Conservation (phyloP, 2,888 invertebrate genomes). For the Cheiracanthium punctorium region DNA sequence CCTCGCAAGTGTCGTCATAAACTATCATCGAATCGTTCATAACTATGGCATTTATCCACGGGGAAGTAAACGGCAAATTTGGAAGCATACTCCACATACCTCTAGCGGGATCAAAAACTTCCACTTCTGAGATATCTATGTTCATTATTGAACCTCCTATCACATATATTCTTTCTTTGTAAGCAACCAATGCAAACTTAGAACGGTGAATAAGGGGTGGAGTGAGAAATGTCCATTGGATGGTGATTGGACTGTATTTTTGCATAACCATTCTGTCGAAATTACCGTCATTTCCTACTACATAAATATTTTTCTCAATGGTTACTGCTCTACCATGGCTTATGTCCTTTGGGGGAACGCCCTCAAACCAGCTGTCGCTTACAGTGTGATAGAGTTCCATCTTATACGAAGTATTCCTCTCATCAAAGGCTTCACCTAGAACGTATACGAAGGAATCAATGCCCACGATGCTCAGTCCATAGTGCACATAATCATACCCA, state of each 20-base stretch:
- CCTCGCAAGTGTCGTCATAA: not conserved
- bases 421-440: not conserved
- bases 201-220: slow-evolving; percentile 2
- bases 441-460: slow-evolving; percentile 16
- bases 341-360: not conserved
- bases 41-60: not conserved
- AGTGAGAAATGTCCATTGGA: slow-evolving; percentile 3
- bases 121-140: not conserved
- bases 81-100: slow-evolving; percentile 1
- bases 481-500: not conserved
- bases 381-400: not conserved
- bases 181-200: slow-evolving; percentile 20
- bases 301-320: slow-evolving; percentile 19
- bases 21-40: slow-evolving; percentile 6
- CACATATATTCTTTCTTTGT: not conserved
- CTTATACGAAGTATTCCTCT: not conserved
- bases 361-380: not conserved
- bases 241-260: not conserved
- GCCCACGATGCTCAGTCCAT: not conserved
- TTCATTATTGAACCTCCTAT: slow-evolving; percentile 8
- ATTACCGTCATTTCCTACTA: not conserved
- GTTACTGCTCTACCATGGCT: not conserved
- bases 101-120: slow-evolving; percentile 22
- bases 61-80: slow-evolving; percentile 18
- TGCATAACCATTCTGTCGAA: slow-evolving; percentile 27